Base-by-base conservation (phyloP, 2,797 vertebrate genomes). In the Numenius phaeopus region DNA sequence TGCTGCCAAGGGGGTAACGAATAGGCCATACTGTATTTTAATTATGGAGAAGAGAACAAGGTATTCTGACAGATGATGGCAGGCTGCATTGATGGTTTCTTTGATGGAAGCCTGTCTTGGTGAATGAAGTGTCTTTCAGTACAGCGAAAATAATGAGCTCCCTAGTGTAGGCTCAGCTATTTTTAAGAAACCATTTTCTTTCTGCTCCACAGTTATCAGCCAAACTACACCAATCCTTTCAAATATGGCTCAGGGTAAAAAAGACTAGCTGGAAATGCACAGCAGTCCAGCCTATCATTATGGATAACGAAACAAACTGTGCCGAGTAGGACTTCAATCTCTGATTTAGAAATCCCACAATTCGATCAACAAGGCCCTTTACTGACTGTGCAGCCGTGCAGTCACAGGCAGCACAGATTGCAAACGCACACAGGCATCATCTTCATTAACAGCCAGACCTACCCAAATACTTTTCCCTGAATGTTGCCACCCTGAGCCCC, bases 131-230 rank as follows among this genome's bases (percentile, higher is more conserved):
- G 27, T 72, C 87, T 96, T 90, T 96, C 87, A 71, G 80, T 34
- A 26, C 58, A 88, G 73, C 0, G 10, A 75, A 97, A 96, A 95
- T 97, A 96, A 97, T 96, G 96, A 97, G 97, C 92, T 97, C 97
- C 96, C 96, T n/a, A 55, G 90, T 69, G 95, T 65, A 89, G 93
- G 81, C 92, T 88, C 87, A 94, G 93, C 76, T 96, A 84, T 88
- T 95, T 96, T 96, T 89, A 94, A 94, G 96, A 84, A 93, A 90
- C 49, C 32, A 18, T 88, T 94, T 96, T 55, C 69, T 70, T 87
- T 47, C 93, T 83, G 75, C 85, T 89, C 59, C 55, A 47, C 64
- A 71, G 94, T 69, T 75, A 71, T 4, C 81, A 93, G 88, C 84
- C 90, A 95, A 66, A 78, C 83, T 77, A 80, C 49, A 92, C 78